phyloP scores from a whole-genome alignment of 2,888 invertebrate genomes.

The Helleia helle region DNA sequence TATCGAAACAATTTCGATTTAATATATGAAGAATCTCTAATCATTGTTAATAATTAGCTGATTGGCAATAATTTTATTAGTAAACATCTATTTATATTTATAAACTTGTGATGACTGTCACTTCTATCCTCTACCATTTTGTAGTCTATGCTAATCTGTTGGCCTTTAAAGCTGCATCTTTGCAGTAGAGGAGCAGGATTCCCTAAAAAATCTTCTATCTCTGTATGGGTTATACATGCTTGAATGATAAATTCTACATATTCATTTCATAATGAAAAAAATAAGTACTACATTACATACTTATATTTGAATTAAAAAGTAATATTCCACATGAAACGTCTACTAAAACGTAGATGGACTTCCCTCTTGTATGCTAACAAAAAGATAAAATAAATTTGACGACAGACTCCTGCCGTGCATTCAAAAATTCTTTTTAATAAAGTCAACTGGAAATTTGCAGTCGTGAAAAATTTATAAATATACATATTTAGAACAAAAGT shows the following conservation, averaged over 20 bases:
- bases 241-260: too few species aligned
- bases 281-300: too few species aligned
- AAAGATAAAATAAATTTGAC: neutral
- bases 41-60: slow-evolving; percentile 51
- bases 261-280: too few species aligned
- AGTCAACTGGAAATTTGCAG: neutral
- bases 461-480: slow-evolving; percentile 5
- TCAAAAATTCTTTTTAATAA: neutral
- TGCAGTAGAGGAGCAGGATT: too few species aligned
- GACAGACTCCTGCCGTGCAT: neutral
- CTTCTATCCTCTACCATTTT: too few species aligned
- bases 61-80: slow-evolving; percentile 63
- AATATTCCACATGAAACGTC: neutral
- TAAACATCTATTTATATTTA: slow-evolving; percentile 25
- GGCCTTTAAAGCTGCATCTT: too few species aligned
- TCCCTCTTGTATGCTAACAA: neutral
- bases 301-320: too few species aligned
- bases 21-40: slow-evolving; percentile 35
- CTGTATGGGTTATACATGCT: too few species aligned
- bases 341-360: neutral
- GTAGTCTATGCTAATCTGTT: too few species aligned
- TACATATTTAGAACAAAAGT: slow-evolving; percentile 19
- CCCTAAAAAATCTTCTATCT: too few species aligned
- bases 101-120: slow-evolving; percentile 4
- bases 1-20: slow-evolving; percentile 28